phyloP scores from a whole-genome alignment of 2,797 vertebrate genomes.

The Peromyscus nudipes region DNA sequence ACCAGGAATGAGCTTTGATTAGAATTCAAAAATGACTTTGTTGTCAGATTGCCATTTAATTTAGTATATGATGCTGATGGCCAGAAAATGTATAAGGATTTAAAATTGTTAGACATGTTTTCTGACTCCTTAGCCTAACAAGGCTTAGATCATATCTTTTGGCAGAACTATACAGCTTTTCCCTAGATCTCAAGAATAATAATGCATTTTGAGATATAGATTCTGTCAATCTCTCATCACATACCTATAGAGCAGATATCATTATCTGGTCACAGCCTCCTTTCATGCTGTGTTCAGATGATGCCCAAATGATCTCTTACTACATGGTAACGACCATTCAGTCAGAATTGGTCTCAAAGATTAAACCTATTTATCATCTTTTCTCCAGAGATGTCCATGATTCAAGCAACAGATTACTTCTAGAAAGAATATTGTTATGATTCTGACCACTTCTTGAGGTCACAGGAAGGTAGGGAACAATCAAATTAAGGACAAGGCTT shows the following conservation, averaged over 20 bases:
- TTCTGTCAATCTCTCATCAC: neutral
- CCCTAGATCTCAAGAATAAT: neutral
- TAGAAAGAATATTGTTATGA: conserved; percentile 64
- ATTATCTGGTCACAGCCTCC: conserved; percentile 23
- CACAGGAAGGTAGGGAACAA: conserved; percentile 64
- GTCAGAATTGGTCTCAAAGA: conserved; percentile 71
- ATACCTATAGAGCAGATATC: conserved; percentile 23
- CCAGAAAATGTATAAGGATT: conserved; percentile 55
- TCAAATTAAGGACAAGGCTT: conserved; percentile 39
- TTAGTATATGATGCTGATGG: neutral
- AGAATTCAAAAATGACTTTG: conserved; percentile 40
- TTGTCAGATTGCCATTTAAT: conserved; percentile 7
- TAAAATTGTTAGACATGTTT: neutral
- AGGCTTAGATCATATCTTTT: conserved; percentile 14
- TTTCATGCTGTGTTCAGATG: conserved; percentile 61
- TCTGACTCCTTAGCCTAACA: conserved; percentile 8
- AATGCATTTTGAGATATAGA: conserved; percentile 31
- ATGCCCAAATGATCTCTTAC: conserved; percentile 57
- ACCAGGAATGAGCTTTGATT: conserved; percentile 19
- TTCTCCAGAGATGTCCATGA: conserved; percentile 58
- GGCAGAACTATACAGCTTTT: neutral
- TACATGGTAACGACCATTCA: conserved; percentile 35
- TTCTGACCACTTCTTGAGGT: conserved; percentile 67
- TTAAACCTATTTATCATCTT: conserved; percentile 78
- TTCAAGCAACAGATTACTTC: conserved; percentile 59